These are phyloP conservation scores for silkworm (Bombyx mori) DNA, from an alignment of 1,140 invertebrate species.

Conservation along the genomic window DNA sequence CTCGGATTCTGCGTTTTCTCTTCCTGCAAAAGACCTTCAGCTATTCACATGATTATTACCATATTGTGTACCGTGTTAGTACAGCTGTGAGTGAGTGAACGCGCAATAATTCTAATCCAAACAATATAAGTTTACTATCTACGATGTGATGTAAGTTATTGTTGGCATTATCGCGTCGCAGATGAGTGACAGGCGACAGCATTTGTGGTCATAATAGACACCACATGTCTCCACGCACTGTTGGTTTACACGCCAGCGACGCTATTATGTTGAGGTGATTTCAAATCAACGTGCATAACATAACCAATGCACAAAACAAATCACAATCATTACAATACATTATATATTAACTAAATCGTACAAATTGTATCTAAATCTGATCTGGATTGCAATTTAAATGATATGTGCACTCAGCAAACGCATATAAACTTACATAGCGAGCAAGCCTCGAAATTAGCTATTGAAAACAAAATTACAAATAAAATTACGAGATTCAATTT, in stretches of 20 bases:
- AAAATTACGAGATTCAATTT: too few species aligned
- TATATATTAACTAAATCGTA: too few species aligned
- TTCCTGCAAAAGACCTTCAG: constrained; percentile 30
- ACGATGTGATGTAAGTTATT: neutral
- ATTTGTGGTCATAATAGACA: constrained; percentile 23
- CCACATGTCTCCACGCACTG: constrained; percentile 14
- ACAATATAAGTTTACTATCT: constrained; percentile 12
- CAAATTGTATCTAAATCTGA: too few species aligned
- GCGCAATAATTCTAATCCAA: constrained; percentile 9
- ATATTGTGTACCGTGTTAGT: neutral
- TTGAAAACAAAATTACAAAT: too few species aligned
- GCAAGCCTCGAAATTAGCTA: too few species aligned
- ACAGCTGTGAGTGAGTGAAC: neutral
- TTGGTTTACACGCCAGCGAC: neutral
- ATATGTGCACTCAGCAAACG: too few species aligned
- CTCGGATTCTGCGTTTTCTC: constrained; percentile 43
- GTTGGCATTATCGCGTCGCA: constrained; percentile 4
- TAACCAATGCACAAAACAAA: too few species aligned
- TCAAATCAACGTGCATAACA: too few species aligned
- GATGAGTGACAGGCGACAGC: constrained; percentile 17
- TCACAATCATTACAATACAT: too few species aligned
- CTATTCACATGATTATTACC: neutral
- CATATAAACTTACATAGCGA: too few species aligned
- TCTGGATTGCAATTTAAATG: too few species aligned
- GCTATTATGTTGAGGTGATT: neutral